These are phyloP conservation scores for Pseudoatta argentina DNA, from an alignment of 1,140 invertebrate species.

Conservation along the genomic window DNA sequence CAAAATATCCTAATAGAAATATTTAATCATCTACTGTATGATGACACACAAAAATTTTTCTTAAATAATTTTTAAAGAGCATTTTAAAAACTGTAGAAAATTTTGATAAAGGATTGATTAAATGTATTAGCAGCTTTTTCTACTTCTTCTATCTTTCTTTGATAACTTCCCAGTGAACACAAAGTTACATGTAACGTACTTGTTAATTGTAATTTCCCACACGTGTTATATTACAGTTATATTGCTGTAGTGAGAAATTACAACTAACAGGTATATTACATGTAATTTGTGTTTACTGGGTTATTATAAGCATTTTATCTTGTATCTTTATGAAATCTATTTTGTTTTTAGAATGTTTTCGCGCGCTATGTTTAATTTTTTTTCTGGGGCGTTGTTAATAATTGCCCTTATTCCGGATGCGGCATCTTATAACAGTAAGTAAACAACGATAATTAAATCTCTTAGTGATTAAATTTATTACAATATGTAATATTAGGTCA, in stretches of 20 bases:
- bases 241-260: no score
- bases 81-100: neutral
- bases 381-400: conserved; percentile 65
- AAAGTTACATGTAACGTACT: no score
- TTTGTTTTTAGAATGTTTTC: conserved; percentile 72
- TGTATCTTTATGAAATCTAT: neutral
- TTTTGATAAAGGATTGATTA: neutral
- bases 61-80: neutral
- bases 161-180: neutral
- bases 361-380: conserved; percentile 59
- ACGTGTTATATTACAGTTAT: no score
- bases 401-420: conserved; percentile 59
- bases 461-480: neutral
- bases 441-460: neutral
- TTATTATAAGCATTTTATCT: neutral
- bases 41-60: neutral
- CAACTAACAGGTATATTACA: no score
- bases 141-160: neutral
- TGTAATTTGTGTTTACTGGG: no score
- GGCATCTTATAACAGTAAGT: conserved; percentile 82
- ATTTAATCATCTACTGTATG: neutral
- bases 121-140: neutral
- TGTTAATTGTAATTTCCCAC: no score
- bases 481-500: neutral
- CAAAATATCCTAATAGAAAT: neutral